Evolutionary conservation across 2,888 invertebrate species (phyloP), one percentile per base, ranked within the genome.

Genomic region (Leucoma salicis): DNA sequence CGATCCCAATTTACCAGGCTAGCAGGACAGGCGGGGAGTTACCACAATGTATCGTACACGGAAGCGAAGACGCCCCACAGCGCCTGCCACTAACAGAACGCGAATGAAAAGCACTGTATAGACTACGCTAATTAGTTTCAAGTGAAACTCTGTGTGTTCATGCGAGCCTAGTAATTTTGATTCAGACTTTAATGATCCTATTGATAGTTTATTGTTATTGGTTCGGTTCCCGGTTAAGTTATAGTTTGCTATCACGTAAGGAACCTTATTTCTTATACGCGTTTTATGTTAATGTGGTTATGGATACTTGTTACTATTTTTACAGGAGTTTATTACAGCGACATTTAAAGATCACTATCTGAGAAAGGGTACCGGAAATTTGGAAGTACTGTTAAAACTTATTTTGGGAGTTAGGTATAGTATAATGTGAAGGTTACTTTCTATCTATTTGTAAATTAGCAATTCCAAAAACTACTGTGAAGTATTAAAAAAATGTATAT

Each of bases 131-230:
- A 63, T 63, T 63, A 63, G 58, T 63, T 63, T 54, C 58, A 58
- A 61, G 54, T 61, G 50, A 61, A 74, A 77, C 75, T 71, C 21
- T 70, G 68, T 75, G 70, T 73, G 79, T 75, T 80, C 78, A 80
- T 83, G 78, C 66, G 62, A 66, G 66, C 73, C 72, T 72, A 71
- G 76, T 78, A 70, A 55, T 63, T 65, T 57, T 47, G 49, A 61
- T 62, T 50, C 57, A 54, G 51, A 56, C 43, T 59, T 54, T 51
- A 60, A 59, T 60, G 60, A 59, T 59, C 46, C 54, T 44, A 52
- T 49, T 51, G 49, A 57, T 59, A 51, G 46, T 44, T 57, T 60
- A 59, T 61, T 58, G 50, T 56, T 56, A 51, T 43, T 31, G 45
- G 38, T 48, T 46, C 39, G 41, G 42, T 42, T 42, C 33, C 25